Percentiles rank a stretch among this genome's conserved stretches.
Evolutionary conservation across 92 coral and sea anemone species (phyloP).

Genomic region (Actinernus sp.): DNA sequence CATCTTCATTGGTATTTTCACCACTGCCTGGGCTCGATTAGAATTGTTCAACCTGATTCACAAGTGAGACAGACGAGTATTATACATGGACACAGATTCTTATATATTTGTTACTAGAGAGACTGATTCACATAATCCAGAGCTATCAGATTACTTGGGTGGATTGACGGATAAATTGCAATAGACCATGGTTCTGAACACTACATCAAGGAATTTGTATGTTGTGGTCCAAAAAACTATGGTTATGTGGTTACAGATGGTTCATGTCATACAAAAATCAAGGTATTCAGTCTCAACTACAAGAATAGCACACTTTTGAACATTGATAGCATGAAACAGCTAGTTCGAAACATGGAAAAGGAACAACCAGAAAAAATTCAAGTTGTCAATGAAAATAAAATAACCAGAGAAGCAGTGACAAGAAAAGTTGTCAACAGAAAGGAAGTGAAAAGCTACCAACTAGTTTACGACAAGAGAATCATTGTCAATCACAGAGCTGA

Average conservation of each 20-base stretch:
- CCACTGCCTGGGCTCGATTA: no score
- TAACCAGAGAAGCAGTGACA: constrained; percentile 21
- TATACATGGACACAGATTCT: constrained; percentile 43
- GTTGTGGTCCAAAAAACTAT: constrained; percentile 18
- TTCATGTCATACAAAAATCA: constrained; percentile 10
- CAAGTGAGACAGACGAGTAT: constrained; percentile 8
- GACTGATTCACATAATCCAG: constrained; percentile 4
- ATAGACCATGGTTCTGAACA: constrained; percentile 30
- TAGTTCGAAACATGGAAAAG: constrained; percentile 16
- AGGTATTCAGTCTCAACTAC: constrained; percentile 30
- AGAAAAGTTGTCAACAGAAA: constrained; percentile 16
- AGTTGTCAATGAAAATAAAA: constrained; percentile 18
- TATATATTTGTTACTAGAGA: constrained; percentile 6
- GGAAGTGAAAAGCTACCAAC: constrained; percentile 25
- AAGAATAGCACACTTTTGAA: constrained; percentile 24
- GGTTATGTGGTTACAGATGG: constrained; percentile 21
- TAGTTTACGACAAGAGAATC: constrained; percentile 37
- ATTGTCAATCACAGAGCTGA: constrained; percentile 20
- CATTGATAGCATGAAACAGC: constrained; percentile 19
- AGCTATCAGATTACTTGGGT: no score
- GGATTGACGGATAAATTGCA: constrained; percentile 9
- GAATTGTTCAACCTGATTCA: no score
- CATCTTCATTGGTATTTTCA: constrained; percentile 50
- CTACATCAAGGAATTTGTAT: constrained; percentile 21
- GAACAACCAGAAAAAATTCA: background rate